Conservation (phyloP, 2,113 vertebrate species). For the Sander vitreus region DNA sequence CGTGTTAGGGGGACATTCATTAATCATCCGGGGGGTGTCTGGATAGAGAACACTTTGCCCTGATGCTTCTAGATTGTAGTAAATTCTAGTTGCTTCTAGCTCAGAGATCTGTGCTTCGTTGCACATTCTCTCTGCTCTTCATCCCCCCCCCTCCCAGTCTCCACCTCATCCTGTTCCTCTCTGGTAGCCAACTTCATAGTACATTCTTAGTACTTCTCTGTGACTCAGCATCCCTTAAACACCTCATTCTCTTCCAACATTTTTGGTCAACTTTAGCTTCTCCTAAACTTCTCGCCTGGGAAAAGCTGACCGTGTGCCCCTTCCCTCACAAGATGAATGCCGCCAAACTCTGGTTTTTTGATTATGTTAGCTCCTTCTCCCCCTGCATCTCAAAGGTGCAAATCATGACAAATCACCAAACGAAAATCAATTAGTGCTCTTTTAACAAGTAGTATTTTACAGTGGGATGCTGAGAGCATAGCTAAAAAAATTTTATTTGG, state of each 20-base stretch:
- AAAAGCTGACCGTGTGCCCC: background rate
- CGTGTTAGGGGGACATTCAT: constrained; percentile 50
- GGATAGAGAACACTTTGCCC: constrained; percentile 6
- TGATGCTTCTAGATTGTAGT: constrained; percentile 38
- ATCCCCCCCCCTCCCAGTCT: background rate
- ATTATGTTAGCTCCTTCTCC: constrained; percentile 50
- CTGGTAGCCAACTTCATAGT: constrained; percentile 32
- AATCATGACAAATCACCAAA: constrained; percentile 63
- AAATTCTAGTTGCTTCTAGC: constrained; percentile 37
- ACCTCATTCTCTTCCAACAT: constrained; percentile 30
- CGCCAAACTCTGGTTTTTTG: constrained; percentile 30
- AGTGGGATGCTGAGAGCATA: constrained; percentile 27
- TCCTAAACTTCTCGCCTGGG: constrained; percentile 5
- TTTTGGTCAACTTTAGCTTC: constrained; percentile 13
- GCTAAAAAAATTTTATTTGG: constrained; percentile 6
- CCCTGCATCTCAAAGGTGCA: constrained; percentile 43
- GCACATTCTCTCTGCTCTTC: constrained; percentile 42
- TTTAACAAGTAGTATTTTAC: constrained; percentile 67
- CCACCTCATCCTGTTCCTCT: constrained; percentile 9
- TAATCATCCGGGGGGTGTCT: constrained; percentile 51
- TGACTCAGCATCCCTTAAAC: constrained; percentile 35
- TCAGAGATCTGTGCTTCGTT: constrained; percentile 42
- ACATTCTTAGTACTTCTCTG: constrained; percentile 12
- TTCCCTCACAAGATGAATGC: constrained; percentile 50
- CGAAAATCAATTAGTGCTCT: constrained; percentile 72